Evolutionary conservation across 2,113 vertebrate species (phyloP), one percentile per base, ranked within the genome.

Genomic region (Platysteira castanea): DNA sequence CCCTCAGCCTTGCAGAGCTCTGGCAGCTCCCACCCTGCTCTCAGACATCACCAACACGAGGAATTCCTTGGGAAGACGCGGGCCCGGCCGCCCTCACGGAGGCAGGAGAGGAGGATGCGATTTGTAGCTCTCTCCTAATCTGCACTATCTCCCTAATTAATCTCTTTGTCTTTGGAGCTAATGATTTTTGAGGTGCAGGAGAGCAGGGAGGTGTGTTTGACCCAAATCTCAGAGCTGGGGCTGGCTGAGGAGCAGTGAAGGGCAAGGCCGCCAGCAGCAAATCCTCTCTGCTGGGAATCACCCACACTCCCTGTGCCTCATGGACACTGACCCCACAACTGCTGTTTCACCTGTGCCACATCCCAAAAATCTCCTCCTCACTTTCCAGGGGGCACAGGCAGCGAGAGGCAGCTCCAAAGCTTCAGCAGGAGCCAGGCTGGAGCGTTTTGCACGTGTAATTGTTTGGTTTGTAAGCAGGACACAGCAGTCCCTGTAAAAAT

Each of bases 91-190:
- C 6, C 7, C 94, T 79, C 50, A 19, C 3, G 60, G 90, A 50
- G 44, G 47, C 56, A 60, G 6, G 2, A 87, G 80, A 89, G 84
- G 30, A 89, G 35, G 77, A 37, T 53, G 91, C 74, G 39, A 47
- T 86, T 90, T 74, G 90, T 77, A 84, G 78, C 77, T 90, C 89
- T 75, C 13, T 27, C 79, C 88, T 91, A 69, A 92, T 68, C 84
- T 69, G 67, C 78, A 10, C 84, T 85, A 93, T 96, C 95, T 87
- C 52, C 46, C 7, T 49, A 78, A 97, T 97, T 75, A 86, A 94
- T 86, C 78, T 90, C 93, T 75, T 82, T 87, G 91, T 81, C 87
- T 91, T 93, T 65, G 12, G 6, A 89, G 91, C 47, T 90, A 90
- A 95, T 93, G 90, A 71, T 92, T 95, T 94, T 68, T 30, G 86